Percentiles rank a stretch among this genome's conserved stretches.
Evolutionary conservation across 1,140 invertebrate genomes (phyloP).

Genomic region (Nasonia longicornis): DNA sequence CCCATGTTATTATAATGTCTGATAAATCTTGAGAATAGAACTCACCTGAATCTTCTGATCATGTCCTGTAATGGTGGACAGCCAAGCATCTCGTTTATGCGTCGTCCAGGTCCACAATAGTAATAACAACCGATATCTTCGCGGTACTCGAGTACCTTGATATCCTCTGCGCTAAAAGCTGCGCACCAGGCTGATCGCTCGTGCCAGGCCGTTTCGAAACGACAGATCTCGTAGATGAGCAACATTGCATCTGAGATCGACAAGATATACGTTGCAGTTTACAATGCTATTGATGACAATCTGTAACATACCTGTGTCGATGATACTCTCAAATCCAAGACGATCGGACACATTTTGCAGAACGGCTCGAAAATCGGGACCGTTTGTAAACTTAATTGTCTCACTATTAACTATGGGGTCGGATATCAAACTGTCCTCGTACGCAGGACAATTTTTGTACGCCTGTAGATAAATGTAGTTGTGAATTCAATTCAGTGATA

Average conservation of each 20-base stretch:
- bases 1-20: too few species aligned
- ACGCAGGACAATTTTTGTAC: constrained; percentile 56
- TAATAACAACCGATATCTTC: constrained; percentile 84
- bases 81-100: constrained; percentile 73
- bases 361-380: constrained; percentile 61
- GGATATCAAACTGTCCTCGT: constrained; percentile 54
- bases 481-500: background rate
- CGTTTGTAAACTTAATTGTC: constrained; percentile 60
- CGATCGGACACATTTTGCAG: constrained; percentile 62
- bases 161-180: constrained; percentile 75
- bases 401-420: constrained; percentile 50
- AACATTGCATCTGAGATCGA: constrained; percentile 49
- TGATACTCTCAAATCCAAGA: constrained; percentile 59
- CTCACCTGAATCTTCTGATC: constrained; percentile 69
- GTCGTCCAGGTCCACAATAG: constrained; percentile 77
- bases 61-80: constrained; percentile 81
- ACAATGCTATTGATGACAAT: background rate
- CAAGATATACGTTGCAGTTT: background rate
- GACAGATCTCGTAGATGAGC: constrained; percentile 76
- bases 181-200: constrained; percentile 78
- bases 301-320: background rate
- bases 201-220: constrained; percentile 78
- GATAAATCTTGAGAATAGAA: background rate
- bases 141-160: constrained; percentile 79
- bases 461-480: constrained; percentile 45